phyloP scores from a whole-genome alignment of 2,888 invertebrate species.

The Orchesella flavescens region DNA sequence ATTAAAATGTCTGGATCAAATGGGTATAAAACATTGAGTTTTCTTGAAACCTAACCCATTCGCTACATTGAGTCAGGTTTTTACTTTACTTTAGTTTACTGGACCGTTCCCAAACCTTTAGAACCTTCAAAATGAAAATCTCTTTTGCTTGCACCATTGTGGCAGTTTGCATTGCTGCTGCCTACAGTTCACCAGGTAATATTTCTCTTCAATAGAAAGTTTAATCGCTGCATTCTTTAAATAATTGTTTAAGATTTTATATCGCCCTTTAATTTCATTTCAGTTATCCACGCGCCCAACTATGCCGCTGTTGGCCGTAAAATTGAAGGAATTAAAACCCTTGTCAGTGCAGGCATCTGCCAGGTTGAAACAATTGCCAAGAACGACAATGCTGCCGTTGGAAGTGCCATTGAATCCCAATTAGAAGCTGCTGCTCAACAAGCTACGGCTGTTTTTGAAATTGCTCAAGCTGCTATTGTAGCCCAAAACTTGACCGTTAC shows the following conservation, averaged over 20 bases:
- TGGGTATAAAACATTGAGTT: too few relatives aligned
- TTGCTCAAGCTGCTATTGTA: not conserved
- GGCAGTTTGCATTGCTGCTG: slow-evolving; percentile 19
- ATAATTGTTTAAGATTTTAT: too few relatives aligned
- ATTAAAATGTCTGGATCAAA: too few relatives aligned
- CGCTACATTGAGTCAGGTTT: too few relatives aligned
- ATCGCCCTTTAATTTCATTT: not conserved
- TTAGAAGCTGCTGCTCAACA: slow-evolving; percentile 25
- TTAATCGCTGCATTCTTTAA: not conserved
- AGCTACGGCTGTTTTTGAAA: not conserved
- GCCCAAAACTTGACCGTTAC: slow-evolving; percentile 29
- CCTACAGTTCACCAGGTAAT: slow-evolving; percentile 24
- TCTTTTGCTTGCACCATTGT: slow-evolving; percentile 8
- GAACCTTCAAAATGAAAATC: not conserved
- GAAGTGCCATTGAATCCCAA: not conserved
- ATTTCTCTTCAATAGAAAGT: too few relatives aligned
- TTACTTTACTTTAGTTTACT: too few relatives aligned
- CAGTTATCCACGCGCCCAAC: slow-evolving; percentile 8
- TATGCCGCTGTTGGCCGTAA: slow-evolving; percentile 22
- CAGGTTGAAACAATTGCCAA: slow-evolving; percentile 8
- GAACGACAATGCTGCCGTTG: slow-evolving; percentile 34
- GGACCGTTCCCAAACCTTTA: not conserved
- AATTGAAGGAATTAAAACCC: not conserved
- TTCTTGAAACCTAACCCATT: too few relatives aligned
- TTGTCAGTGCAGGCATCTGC: not conserved